phyloP scores from a whole-genome alignment of 2,888 invertebrate species.

The Apodemia duryi region DNA sequence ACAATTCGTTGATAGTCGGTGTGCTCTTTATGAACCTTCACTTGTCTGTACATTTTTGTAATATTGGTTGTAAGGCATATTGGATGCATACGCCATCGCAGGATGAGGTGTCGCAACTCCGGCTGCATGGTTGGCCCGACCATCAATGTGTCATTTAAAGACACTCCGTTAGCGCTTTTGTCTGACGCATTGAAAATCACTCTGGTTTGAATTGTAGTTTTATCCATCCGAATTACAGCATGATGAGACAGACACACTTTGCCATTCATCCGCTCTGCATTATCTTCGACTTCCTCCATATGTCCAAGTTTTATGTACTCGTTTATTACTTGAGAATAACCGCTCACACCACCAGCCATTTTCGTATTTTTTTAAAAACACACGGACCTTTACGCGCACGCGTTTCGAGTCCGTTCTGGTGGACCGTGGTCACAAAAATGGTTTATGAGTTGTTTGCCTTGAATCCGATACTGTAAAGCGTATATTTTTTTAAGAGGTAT shows the following conservation, averaged over 20 bases:
- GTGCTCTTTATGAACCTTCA: conserved; percentile 21
- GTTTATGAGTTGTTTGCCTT: no score
- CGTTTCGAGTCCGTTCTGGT: no score
- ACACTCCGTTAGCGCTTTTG: conserved; percentile 24
- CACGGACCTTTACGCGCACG: no score
- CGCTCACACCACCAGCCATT: no score
- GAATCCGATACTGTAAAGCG: no score
- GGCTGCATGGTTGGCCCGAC: conserved; percentile 35
- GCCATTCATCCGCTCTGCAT: not conserved
- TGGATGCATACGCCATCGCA: conserved; percentile 30
- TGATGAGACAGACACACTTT: conserved; percentile 10
- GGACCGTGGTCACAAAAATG: no score
- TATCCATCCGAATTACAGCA: conserved; percentile 16
- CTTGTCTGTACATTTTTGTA: conserved; percentile 37
- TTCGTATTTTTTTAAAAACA: no score
- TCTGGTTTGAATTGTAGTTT: conserved; percentile 1
- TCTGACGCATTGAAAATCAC: conserved; percentile 28
- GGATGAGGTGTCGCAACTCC: conserved; percentile 33
- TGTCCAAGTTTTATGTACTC: not conserved
- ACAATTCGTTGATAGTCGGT: conserved; percentile 26
- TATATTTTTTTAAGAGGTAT: no score
- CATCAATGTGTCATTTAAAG: conserved; percentile 33
- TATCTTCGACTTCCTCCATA: not conserved
- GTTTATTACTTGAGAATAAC: not conserved
- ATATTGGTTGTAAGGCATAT: conserved; percentile 31